These are phyloP conservation scores for Abramis brama DNA, from an alignment of 2,113 vertebrate species.

Conservation along the genomic window DNA sequence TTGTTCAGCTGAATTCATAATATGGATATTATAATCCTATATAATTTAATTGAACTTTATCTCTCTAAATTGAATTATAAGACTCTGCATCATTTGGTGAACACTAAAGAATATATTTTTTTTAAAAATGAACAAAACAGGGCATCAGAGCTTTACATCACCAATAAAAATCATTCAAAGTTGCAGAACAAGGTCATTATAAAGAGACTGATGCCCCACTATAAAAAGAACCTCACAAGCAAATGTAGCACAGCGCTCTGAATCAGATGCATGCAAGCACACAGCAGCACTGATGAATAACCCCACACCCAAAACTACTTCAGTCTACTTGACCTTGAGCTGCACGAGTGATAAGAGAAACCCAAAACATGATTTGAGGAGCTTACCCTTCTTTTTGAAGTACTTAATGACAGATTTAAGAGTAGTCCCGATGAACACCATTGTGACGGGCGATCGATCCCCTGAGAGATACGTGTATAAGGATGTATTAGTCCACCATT, in stretches of 20 bases:
- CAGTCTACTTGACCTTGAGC: constrained; percentile 55
- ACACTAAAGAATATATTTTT: background rate
- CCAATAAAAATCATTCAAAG: background rate
- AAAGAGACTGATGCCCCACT: background rate
- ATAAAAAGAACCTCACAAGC: constrained; percentile 17
- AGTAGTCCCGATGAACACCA: constrained; percentile 62
- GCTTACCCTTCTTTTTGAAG: constrained; percentile 64
- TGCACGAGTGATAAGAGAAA: constrained; percentile 23
- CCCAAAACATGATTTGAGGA: constrained; percentile 26
- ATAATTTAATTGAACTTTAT: background rate
- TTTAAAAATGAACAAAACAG: background rate
- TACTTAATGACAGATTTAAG: constrained; percentile 66
- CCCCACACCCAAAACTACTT: constrained; percentile 35
- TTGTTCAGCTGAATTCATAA: no score
- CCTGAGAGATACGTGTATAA: constrained; percentile 29
- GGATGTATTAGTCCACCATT: constrained; percentile 38
- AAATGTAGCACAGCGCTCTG: background rate
- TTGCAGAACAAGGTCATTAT: constrained; percentile 39
- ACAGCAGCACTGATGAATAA: background rate
- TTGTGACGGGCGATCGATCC: constrained; percentile 36
- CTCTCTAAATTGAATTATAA: no score
- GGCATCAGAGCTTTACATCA: background rate
- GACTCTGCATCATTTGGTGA: background rate
- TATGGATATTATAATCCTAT: background rate
- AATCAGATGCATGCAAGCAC: constrained; percentile 3